Percentiles rank a stretch among this genome's conserved stretches.
Conservation (phyloP, 2,113 vertebrate genomes). For the Bagarius yarrelli region DNA sequence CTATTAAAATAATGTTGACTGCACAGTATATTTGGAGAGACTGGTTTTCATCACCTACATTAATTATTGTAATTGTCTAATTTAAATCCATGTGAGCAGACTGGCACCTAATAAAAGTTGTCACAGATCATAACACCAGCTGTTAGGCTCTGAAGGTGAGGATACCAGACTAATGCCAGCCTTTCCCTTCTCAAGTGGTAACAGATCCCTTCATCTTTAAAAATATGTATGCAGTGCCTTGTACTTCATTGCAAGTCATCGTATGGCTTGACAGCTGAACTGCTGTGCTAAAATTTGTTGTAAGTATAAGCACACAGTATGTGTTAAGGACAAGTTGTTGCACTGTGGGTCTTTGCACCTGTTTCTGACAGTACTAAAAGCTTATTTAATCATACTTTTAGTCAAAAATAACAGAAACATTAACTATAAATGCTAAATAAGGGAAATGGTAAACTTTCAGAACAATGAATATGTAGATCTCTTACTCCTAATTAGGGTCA, state of each 20-base stretch:
- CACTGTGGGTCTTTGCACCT: slow-evolving; percentile 55
- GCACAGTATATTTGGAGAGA: not conserved
- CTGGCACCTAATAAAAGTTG: slow-evolving; percentile 5
- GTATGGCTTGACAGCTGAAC: slow-evolving; percentile 15
- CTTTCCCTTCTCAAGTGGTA: slow-evolving; percentile 49
- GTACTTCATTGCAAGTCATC: slow-evolving; percentile 26
- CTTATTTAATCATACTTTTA: not conserved
- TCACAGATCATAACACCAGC: slow-evolving; percentile 60
- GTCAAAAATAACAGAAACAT: not conserved
- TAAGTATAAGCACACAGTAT: slow-evolving; percentile 20
- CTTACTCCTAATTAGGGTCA: no score
- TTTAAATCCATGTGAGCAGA: not conserved
- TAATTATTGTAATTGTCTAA: slow-evolving; percentile 14
- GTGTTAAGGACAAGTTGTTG: slow-evolving; percentile 10
- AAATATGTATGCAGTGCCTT: slow-evolving; percentile 26
- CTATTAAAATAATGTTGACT: not conserved
- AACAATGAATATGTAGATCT: not conserved
- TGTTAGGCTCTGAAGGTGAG: slow-evolving; percentile 56
- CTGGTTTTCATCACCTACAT: not conserved
- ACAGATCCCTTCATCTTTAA: slow-evolving; percentile 46
- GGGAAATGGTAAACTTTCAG: not conserved
- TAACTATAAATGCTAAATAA: slow-evolving; percentile 3
- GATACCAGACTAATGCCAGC: slow-evolving; percentile 20
- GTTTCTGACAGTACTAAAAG: slow-evolving; percentile 52
- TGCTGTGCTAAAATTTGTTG: slow-evolving; percentile 29